Percentiles rank a stretch among this genome's conserved stretches.
Conservation (phyloP, 2,113 vertebrate genomes). For the Planiliza haematocheilus region DNA sequence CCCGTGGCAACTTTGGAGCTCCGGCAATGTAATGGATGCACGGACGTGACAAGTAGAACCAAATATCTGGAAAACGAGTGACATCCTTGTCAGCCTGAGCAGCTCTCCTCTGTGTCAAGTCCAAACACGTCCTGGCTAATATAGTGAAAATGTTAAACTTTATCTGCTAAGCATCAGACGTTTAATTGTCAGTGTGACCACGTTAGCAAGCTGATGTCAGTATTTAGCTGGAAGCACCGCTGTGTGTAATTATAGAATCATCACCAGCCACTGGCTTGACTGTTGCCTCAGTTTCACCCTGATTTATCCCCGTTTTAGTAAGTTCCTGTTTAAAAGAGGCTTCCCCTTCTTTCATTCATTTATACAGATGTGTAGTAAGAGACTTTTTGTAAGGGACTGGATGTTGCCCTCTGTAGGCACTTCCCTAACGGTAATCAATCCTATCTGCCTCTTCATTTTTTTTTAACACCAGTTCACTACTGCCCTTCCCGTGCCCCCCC, state of each 20-base stretch:
- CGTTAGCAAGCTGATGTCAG: no score
- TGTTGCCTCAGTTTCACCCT: no score
- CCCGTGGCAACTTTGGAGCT: no score
- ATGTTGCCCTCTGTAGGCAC: no score
- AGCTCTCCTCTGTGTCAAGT: background rate
- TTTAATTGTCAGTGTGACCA: background rate
- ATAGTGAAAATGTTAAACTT: background rate
- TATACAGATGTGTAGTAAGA: no score
- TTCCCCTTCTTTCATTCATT: no score
- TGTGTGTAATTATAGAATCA: no score
- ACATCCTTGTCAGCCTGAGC: background rate
- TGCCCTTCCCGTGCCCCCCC: constrained; percentile 11
- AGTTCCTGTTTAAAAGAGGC: no score
- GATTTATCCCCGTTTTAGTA: no score
- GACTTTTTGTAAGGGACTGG: background rate
- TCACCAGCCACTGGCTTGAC: no score
- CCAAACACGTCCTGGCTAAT: background rate
- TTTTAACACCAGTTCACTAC: constrained; percentile 19
- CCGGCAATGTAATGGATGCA: background rate
- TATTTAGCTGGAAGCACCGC: no score
- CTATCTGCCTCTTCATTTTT: background rate
- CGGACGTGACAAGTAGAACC: no score
- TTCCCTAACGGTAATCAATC: background rate
- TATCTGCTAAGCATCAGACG: background rate
- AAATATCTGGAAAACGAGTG: background rate